Evolutionary conservation across 1,140 invertebrate genomes (phyloP).

Genomic region (Ruditapes philippinarum): DNA sequence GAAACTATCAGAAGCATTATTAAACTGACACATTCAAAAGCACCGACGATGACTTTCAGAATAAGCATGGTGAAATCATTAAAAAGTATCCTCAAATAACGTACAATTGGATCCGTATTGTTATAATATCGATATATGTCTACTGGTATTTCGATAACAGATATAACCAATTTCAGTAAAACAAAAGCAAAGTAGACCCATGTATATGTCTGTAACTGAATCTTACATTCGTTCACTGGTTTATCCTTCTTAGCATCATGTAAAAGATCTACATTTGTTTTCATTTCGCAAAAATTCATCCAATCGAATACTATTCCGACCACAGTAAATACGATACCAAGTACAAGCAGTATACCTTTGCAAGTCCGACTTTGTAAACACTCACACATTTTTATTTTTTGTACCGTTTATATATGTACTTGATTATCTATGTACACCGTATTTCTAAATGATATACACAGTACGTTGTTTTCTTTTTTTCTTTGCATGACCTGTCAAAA

Average conservation of each 20-base stretch:
- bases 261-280: background rate
- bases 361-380: background rate
- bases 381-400: background rate
- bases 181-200: background rate
- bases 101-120: background rate
- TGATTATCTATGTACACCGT: no score
- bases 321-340: background rate
- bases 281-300: background rate
- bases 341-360: background rate
- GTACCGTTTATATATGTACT: background rate
- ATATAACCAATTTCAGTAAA: background rate
- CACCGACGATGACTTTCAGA: background rate
- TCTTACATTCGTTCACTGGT: background rate
- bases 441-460: no score
- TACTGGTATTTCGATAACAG: background rate
- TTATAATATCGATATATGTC: background rate
- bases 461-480: no score
- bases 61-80: background rate
- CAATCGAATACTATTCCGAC: background rate
- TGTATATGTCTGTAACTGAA: background rate
- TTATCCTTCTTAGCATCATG: background rate
- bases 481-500: no score
- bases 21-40: background rate
- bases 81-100: background rate
- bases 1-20: background rate